Evolutionary conservation across 2,113 vertebrate genomes (phyloP), one percentile per base, ranked within the genome.

Genomic region (Bagarius yarrelli): DNA sequence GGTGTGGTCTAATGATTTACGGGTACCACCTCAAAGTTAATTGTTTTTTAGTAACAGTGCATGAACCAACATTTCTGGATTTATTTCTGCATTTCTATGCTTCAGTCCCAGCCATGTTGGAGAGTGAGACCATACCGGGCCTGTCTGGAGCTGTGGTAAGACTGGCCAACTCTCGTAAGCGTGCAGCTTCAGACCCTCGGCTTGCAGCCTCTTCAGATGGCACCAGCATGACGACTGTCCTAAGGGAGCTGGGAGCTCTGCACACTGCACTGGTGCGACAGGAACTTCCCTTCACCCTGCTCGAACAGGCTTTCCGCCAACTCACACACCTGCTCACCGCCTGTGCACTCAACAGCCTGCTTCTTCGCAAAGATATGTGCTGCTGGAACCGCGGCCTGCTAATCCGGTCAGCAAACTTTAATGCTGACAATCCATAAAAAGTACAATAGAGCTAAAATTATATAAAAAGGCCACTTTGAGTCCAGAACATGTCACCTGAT

Each of bases 361-460:
- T 95, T 81, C 90, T 94, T 74, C 88, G 94, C 40, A 94, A 92
- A 79, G 92, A 94, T 81, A 80, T 87, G 36, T 95, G 95, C 89
- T 91, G 89, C 89, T 95, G 93, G 88, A 94, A 87, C 80, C 87
- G 92, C 0, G 94, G 94, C 64, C 87, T 95, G 75, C 92, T 94
- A 83, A 94, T 95, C 88, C 90, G 94, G 95, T 95, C 9, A 21
- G 88, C 87, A 61, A 76, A 19, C 32, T 19, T 27, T 6, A 40
- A 15, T 19, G 55, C 5, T 71, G 15, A 52, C 25, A 21, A 21
- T 30, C 47, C 25, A 71, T 52, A 71, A 30, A 5, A 30, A 50
- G 36, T 32, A 32, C 13, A 61, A 3, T 55, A 50, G 67, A 27
- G 14, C n/a, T 72, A 12, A 71, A 53, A 12, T 9, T 72, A 21